phyloP scores from a whole-genome alignment of 2,113 vertebrate genomes.

The Tachysurus fulvidraco region DNA sequence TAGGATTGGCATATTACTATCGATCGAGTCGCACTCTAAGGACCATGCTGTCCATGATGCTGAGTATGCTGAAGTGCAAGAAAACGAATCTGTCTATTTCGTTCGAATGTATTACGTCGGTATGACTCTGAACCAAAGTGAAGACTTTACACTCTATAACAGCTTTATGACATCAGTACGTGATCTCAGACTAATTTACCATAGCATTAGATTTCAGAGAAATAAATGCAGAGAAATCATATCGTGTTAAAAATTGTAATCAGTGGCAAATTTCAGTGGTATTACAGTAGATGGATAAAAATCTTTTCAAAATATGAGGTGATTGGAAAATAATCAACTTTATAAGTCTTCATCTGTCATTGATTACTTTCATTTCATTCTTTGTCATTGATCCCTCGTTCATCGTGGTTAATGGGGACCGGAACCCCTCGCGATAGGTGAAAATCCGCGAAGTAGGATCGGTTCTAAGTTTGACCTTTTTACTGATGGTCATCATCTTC shows the following conservation, averaged over 20 bases:
- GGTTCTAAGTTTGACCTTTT: no score
- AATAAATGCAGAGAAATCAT: background rate
- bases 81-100: conserved; percentile 52
- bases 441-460: no score
- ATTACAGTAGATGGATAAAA: background rate
- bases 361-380: background rate
- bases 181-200: background rate
- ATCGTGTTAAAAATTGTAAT: background rate
- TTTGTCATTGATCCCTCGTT: no score
- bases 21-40: conserved; percentile 66
- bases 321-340: background rate
- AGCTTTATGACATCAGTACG: background rate
- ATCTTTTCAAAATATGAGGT: background rate
- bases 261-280: background rate
- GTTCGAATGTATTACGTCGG: background rate
- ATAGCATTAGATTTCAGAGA: no score
- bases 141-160: background rate
- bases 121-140: background rate
- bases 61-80: background rate
- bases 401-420: no score
- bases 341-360: background rate
- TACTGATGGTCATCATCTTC: no score
- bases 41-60: conserved; percentile 68
- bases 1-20: conserved; percentile 75
- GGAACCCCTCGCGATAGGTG: no score